Evolutionary conservation across 2,888 invertebrate species (phyloP).

Genomic region (Sipha maydis): DNA sequence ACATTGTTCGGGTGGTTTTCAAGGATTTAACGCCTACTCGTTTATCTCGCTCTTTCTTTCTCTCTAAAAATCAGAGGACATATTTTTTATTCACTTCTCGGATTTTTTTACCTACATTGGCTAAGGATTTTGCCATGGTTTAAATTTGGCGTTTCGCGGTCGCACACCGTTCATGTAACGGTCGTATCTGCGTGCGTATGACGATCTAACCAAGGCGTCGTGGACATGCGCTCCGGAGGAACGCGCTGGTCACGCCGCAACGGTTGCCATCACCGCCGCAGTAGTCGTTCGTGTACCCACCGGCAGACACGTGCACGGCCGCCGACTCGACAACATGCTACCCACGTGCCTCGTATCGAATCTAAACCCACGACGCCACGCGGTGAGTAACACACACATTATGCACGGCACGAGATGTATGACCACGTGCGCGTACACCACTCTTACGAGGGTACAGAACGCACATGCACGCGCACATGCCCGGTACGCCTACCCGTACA

Average conservation of each 20-base stretch:
- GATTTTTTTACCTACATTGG: too few relatives aligned
- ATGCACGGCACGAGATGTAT: too few relatives aligned
- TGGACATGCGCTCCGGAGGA: background rate
- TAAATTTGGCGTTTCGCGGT: background rate
- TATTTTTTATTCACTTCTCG: too few relatives aligned
- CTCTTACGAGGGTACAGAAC: too few relatives aligned
- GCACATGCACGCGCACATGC: too few relatives aligned
- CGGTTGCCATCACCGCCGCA: background rate
- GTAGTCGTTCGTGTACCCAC: constrained; percentile 40
- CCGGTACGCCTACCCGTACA: too few relatives aligned
- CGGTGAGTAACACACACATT: constrained; percentile 9
- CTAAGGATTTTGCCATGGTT: too few relatives aligned
- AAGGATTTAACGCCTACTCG: background rate
- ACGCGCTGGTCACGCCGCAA: background rate
- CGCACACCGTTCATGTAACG: too few relatives aligned
- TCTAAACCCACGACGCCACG: background rate
- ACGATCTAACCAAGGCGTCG: background rate
- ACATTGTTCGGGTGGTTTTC: background rate
- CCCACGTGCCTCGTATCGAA: constrained; percentile 34
- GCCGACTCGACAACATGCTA: constrained; percentile 7
- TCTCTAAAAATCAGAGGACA: too few relatives aligned
- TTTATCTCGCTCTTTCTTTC: too few relatives aligned
- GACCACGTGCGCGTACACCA: too few relatives aligned
- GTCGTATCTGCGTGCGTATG: too few relatives aligned
- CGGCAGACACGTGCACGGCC: constrained; percentile 28